phyloP scores from a whole-genome alignment of 2,113 vertebrate genomes.

The Chamaea fasciata region DNA sequence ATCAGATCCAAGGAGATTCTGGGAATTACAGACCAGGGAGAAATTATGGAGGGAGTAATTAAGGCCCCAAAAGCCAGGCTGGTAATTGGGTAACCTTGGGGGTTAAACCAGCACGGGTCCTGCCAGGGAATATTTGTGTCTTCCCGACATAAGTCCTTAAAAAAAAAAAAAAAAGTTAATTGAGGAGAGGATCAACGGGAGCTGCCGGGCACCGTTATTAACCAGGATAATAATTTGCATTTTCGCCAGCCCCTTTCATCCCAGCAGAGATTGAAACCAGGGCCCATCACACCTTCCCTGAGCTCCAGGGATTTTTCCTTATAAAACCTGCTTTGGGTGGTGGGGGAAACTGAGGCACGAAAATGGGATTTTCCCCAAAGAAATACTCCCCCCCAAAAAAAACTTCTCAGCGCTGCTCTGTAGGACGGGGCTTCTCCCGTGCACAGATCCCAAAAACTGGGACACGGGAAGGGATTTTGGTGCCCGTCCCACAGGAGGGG shows the following conservation, averaged over 20 bases:
- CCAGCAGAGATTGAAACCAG: not conserved
- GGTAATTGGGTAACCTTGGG: slow-evolving; percentile 46
- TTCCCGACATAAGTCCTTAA: slow-evolving; percentile 17
- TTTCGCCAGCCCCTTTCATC: slow-evolving; percentile 10
- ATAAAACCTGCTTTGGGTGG: accelerated
- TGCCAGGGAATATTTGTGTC: slow-evolving; percentile 44
- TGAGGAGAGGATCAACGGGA: slow-evolving; percentile 40
- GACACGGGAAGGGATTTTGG: not conserved
- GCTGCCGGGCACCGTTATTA: slow-evolving; percentile 31
- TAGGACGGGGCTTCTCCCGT: not conserved
- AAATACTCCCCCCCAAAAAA: not conserved
- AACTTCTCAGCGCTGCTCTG: not conserved
- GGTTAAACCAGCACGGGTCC: slow-evolving; percentile 51
- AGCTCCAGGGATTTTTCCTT: not conserved
- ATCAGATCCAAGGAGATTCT: slow-evolving; percentile 30
- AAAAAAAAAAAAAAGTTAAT: slow-evolving; percentile 47
- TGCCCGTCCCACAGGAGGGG: not conserved
- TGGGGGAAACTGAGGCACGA: not conserved
- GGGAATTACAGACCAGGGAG: slow-evolving; percentile 36
- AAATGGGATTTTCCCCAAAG: not conserved
- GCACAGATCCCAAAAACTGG: not conserved
- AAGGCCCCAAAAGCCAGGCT: not conserved
- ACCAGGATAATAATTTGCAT: slow-evolving; percentile 27
- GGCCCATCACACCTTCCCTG: not conserved
- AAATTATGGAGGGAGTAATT: slow-evolving; percentile 57